Conservation (phyloP, 2,113 vertebrate genomes). For the Saccopteryx leptura region DNA sequence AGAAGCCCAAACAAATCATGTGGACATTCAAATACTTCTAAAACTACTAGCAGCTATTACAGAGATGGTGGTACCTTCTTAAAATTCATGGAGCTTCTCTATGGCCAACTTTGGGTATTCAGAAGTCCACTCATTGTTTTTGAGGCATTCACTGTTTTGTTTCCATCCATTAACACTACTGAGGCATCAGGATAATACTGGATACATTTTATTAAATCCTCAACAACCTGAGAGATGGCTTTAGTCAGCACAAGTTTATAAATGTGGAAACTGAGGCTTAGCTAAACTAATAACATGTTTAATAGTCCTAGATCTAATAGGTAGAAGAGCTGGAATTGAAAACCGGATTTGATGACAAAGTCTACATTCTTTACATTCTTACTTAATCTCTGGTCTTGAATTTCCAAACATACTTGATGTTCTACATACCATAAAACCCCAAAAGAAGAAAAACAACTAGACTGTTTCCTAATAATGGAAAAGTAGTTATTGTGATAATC, state of each 20-base stretch:
- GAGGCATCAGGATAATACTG: not conserved
- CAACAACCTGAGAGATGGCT: not conserved
- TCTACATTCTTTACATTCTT: not conserved
- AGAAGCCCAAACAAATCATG: conserved; percentile 19
- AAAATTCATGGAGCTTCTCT: not conserved
- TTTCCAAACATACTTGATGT: conserved; percentile 31
- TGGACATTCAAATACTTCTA: not conserved
- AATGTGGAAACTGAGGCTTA: not conserved
- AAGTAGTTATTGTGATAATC: not conserved
- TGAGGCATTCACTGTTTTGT: not conserved
- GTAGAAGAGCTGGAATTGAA: not conserved
- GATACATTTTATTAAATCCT: not conserved
- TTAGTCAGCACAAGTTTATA: conserved; percentile 10
- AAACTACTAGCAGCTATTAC: not conserved
- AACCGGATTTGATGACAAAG: not conserved
- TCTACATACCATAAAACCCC: not conserved
- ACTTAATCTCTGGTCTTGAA: conserved; percentile 32
- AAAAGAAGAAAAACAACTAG: conserved; percentile 47
- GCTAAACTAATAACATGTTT: not conserved
- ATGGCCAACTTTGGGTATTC: not conserved
- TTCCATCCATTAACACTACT: not conserved
- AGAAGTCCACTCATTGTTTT: not conserved
- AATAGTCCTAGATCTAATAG: not conserved
- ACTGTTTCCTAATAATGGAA: conserved; percentile 5
- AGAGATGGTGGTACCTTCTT: not conserved